Evolutionary conservation across 2,888 invertebrate genomes (phyloP).

Genomic region (Scaptomyza reducta): DNA sequence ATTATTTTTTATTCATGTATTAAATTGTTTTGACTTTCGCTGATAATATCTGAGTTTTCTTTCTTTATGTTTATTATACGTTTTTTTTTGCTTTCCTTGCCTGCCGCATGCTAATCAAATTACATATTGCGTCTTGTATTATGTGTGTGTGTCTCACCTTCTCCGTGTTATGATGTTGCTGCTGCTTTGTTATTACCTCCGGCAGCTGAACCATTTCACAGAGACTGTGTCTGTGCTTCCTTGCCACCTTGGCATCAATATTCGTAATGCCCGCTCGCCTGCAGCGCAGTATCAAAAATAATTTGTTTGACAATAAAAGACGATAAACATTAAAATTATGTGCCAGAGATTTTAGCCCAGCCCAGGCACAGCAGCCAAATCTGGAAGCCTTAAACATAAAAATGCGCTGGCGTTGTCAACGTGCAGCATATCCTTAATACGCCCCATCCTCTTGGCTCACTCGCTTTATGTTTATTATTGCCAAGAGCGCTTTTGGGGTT

Average conservation of each 20-base stretch:
- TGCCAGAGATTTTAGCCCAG: conserved; percentile 59
- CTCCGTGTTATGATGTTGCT: background rate
- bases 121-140: conserved; percentile 55
- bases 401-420: conserved; percentile 62
- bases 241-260: conserved; percentile 67
- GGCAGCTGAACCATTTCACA: conserved; percentile 81
- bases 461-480: conserved; percentile 54
- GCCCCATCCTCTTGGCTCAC: conserved; percentile 31
- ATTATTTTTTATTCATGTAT: conserved; percentile 84
- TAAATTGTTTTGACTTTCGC: conserved; percentile 83
- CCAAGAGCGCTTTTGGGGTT: conserved; percentile 51
- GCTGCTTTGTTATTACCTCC: conserved; percentile 24
- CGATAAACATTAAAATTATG: conserved; percentile 84
- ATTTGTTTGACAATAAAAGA: conserved; percentile 84
- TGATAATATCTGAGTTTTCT: conserved; percentile 70
- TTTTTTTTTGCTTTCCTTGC: conserved; percentile 14
- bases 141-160: conserved; percentile 19
- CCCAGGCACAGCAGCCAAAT: conserved; percentile 5
- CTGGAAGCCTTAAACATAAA: conserved; percentile 35
- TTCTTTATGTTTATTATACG: conserved; percentile 73
- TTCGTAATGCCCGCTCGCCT: conserved; percentile 53
- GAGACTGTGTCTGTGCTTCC: conserved; percentile 22
- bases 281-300: conserved; percentile 83
- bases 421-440: conserved; percentile 52
- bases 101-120: conserved; percentile 79